These are phyloP conservation scores for Galemys pyrenaicus DNA, from an alignment of 2,113 vertebrate species.

Conservation along the genomic window DNA sequence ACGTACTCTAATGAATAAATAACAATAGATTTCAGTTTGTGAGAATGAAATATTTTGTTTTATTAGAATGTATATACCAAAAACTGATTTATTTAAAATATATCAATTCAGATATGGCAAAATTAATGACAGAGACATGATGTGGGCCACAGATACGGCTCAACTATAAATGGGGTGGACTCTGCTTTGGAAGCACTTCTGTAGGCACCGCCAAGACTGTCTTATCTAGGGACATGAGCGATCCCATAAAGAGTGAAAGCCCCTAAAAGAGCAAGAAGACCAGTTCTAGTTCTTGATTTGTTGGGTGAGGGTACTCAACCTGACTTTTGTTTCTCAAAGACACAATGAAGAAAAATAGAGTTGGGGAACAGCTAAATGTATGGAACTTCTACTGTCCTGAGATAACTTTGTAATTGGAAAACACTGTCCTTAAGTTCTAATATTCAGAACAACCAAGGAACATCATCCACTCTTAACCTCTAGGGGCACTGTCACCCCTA, in stretches of 20 bases:
- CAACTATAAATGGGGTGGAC: not conserved
- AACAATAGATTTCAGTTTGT: not conserved
- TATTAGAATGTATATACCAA: not conserved
- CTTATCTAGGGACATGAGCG: not conserved
- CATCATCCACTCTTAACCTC: not conserved
- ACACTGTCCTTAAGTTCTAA: not conserved
- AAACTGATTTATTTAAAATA: not conserved
- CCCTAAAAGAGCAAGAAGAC: not conserved
- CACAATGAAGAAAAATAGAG: not conserved
- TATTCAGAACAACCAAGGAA: not conserved
- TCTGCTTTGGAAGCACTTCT: not conserved
- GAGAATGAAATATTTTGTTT: not conserved
- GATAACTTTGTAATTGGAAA: not conserved
- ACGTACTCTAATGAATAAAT: not conserved
- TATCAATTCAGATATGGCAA: not conserved
- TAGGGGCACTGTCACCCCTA: not conserved
- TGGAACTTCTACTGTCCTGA: not conserved
- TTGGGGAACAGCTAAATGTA: not conserved
- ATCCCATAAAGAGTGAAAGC: not conserved
- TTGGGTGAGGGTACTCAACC: not conserved
- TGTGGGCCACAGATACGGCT: not conserved
- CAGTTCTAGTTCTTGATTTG: not conserved
- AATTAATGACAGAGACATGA: not conserved
- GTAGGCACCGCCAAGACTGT: not conserved
- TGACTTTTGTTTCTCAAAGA: not conserved